Evolutionary conservation across 2,797 vertebrate genomes (phyloP), one percentile per base, ranked within the genome.

Genomic region (Cryptoprocta ferox): DNA sequence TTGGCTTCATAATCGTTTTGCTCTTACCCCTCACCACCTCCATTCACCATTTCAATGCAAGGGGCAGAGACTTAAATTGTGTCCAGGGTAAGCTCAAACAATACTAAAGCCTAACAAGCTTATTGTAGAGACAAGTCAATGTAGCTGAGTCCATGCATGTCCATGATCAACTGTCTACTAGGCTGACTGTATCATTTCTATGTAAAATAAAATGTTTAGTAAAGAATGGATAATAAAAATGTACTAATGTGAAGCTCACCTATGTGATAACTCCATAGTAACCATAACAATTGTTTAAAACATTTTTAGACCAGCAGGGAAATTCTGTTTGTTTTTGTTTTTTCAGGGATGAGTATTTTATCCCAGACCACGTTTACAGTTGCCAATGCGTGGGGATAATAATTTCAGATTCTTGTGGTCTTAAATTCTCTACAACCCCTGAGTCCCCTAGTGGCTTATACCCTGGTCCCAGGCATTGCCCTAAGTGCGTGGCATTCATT

Each of bases 171-270:
- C 18, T 21, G 28, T 13, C 10, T 87, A 28, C 78, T 30, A 79
- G 68, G 24, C 10, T 35, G 16, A 24, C 28, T 68, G 19, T 61
- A 6, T 76, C 32, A 71, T 50, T 71, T 37, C 10, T 42, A 68
- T 16, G 11, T 76, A 39, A 94, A 92, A 93, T 81, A 80, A 71
- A 93, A 53, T 75, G 6, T 39, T 95, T 75, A 92, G 21, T 76
- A 53, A 93, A 83, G 75, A 66, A 79, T 37, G 3, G 12, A 9
- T 35, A 89, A 56, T 50, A 59, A 70, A 78, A 73, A 45, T 53
- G 26, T 56, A 11, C 28, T 94, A n/a, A 85, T 82, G 48, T 78
- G 87, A 86, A 75, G 6, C 32, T 66, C 66, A 53, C 10, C 1
- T 42, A 9, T 79, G 2, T 24, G 50, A 89, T 61, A 66, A 89